Base-by-base conservation (phyloP, 2,888 invertebrate species). In the Philopedon plagiatum region DNA sequence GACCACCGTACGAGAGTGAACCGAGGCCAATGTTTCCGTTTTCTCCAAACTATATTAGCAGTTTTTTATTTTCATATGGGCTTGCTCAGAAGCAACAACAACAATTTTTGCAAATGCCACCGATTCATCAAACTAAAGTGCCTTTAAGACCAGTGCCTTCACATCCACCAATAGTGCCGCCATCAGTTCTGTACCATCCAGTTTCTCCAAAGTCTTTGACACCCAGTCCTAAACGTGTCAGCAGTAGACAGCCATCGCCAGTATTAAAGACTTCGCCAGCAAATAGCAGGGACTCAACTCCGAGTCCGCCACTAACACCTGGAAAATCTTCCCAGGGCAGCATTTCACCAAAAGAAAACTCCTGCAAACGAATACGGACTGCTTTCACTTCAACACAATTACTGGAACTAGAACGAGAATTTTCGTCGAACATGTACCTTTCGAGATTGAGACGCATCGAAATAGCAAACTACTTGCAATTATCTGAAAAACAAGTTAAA, bases 401-500 rank as follows among this genome's bases (percentile, higher is more conserved):
- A 0, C 86, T 97, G 63, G 94, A 96, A 81, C 86, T 98, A 67
- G 97, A 97, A 84, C 87, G 96, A 61, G 97, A 97, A 83, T 98
- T 97, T 84, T 88, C 94, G 0, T 86, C 92, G 78, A 97, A 96
- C 83, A 96, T 96, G 92, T 98, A 98, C 82, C 86, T 98, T 34
- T 96, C 96, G 0, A 89, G 97, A 44, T 85, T 97, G 76, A 88
- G 97, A 61, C 88, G 97, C 69, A 97, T 98, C 76, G 97, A 98
- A 86, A 97, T 98, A 64, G 97, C 98, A 2, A 96, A 95, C 26
- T 91, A 93, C 76, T 85, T 97, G 72, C 90, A 94, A 60, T 86
- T 98, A 0, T 95, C 95, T 0, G 98, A 98, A 85, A 98, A 97
- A 82, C 97, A 97, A 87, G 97, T 97, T 75, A 97, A 95, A 85